Conservation (phyloP, 2,888 invertebrate species). For the Blastobasis adustella region DNA sequence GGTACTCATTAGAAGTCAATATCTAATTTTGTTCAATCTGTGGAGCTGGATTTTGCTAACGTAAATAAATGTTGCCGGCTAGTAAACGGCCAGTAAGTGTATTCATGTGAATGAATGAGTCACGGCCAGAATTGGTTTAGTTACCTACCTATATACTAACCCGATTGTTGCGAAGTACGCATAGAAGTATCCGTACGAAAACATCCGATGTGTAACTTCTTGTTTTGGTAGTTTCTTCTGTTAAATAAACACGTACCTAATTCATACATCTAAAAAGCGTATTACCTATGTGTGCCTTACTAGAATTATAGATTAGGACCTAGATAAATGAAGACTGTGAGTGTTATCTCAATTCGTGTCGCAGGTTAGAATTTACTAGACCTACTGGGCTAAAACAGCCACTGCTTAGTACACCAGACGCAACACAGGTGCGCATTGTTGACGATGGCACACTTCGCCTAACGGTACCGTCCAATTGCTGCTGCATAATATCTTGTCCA, state of each 20-base stretch:
- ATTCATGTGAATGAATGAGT: slow-evolving; percentile 66
- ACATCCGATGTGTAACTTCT: no score
- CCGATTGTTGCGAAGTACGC: slow-evolving; percentile 32
- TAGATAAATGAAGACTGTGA: no score
- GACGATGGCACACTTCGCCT: slow-evolving; percentile 36
- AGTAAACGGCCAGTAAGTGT: slow-evolving; percentile 40
- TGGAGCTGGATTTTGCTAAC: slow-evolving; percentile 27
- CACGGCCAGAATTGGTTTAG: slow-evolving; percentile 56
- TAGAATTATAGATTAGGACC: no score
- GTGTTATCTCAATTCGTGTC: no score
- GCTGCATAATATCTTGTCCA: slow-evolving; percentile 29
- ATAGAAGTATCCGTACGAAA: no score
- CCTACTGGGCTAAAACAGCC: not conserved
- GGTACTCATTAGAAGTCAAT: slow-evolving; percentile 4
- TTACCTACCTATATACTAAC: slow-evolving; percentile 24
- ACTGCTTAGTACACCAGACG: not conserved
- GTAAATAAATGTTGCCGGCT: slow-evolving; percentile 46
- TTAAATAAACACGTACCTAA: no score
- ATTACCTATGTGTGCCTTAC: no score
- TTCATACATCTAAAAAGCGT: no score
- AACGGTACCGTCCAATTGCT: slow-evolving; percentile 38
- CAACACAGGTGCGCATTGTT: slow-evolving; percentile 19
- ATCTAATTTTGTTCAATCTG: not conserved
- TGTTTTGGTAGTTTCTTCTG: no score
- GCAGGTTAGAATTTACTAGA: not conserved